Base-by-base conservation (phyloP, 35 echinoderm and acorn worm genomes). In the Ophiothrix spiculata region DNA sequence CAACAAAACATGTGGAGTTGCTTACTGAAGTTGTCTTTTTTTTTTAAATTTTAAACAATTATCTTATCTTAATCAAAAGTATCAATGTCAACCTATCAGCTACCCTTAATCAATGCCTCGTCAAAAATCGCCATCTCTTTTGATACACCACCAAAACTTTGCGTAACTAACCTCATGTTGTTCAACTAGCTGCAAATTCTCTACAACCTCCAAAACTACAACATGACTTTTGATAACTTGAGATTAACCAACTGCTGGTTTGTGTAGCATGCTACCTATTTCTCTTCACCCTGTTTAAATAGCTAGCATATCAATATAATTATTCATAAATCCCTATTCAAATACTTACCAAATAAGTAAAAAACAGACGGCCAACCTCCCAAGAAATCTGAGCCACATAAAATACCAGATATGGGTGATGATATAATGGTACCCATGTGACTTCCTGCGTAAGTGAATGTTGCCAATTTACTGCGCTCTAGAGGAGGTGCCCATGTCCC, bases 281-380 rank as follows among this genome's bases (percentile, higher is more conserved):
- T n/a, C n/a, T n/a, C n/a, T n/a, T n/a, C n/a, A n/a, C n/a, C n/a
- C n/a, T n/a, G n/a, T 63, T 63, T 14, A 16, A 16, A 63, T 63
- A 16, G 14, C 56, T 60, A 13, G n/a, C 13, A 15, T 60, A 15
- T 15, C n/a, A 13, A 75, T 8, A 75, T 31, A 35, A 75, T 11
- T 75, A 60, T 60, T n/a, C 56, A n/a, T n/a, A n/a, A n/a, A n/a
- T n/a, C n/a, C n/a, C n/a, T n/a, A n/a, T n/a, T n/a, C n/a, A n/a
- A 37, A 79, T 32, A 86, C 83, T 81, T 90, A 94, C 92, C 92
- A 87, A 90, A 90, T 1, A 94, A 34, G 84, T 94, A 94, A 69
- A 94, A 94, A 63, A 94, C 92, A 54, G 92, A 90, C 4, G 92
- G 92, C 92, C 92, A 94, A n/a, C 92, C 92, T 37, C 92, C 87